phyloP scores from a whole-genome alignment of 2,113 vertebrate genomes.

The Rhinolophus ferrumequinum region DNA sequence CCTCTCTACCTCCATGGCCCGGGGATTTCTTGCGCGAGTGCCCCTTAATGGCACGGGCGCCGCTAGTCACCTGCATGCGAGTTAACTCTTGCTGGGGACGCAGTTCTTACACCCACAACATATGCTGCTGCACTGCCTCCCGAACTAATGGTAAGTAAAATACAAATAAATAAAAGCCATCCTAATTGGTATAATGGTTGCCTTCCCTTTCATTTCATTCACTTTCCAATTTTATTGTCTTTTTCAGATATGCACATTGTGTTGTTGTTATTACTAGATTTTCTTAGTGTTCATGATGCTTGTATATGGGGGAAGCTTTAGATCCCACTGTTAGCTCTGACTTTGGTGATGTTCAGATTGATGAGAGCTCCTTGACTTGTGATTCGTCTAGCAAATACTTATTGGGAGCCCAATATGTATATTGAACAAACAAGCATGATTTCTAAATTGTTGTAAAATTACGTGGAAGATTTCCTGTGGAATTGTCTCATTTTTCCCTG shows the following conservation, averaged over 20 bases:
- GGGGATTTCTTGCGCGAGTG: not conserved
- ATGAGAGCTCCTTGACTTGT: not conserved
- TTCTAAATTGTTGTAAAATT: not conserved
- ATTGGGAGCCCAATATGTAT: not conserved
- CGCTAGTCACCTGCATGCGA: not conserved
- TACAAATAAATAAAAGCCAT: not conserved
- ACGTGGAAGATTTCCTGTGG: not conserved
- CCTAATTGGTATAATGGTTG: not conserved
- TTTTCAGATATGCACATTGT: not conserved
- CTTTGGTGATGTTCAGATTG: not conserved
- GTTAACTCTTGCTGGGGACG: not conserved
- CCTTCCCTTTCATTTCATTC: not conserved
- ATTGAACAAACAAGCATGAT: not conserved
- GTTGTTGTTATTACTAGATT: not conserved
- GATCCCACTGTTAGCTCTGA: not conserved
- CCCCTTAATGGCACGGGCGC: not conserved
- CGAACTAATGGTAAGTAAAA: not conserved
- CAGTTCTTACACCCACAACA: not conserved
- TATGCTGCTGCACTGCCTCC: not conserved
- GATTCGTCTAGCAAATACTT: not conserved
- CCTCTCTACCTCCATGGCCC: not conserved
- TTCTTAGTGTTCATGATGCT: not conserved
- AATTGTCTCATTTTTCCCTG: not conserved
- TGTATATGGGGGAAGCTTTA: not conserved
- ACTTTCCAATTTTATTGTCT: not conserved